These are phyloP conservation scores for Diplodus puntazzo DNA, from an alignment of 2,797 vertebrate genomes.

Conservation along the genomic window DNA sequence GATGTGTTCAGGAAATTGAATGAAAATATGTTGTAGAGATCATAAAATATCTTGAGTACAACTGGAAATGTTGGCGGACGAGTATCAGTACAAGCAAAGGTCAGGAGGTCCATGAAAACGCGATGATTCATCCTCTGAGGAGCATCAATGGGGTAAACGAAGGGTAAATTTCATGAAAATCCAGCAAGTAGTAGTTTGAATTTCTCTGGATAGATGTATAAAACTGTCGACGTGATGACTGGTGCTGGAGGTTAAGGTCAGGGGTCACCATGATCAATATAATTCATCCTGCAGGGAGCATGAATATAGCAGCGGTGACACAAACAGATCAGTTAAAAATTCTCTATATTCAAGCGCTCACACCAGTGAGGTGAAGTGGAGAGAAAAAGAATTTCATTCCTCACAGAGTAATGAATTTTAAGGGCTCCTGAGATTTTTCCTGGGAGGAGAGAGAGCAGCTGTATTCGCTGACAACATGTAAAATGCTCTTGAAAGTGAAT, in stretches of 20 bases:
- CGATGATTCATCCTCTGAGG: not conserved
- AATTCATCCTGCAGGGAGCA: not conserved
- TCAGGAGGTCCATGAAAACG: too few relatives aligned
- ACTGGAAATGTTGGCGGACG: too few relatives aligned
- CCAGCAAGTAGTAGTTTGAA: too few relatives aligned
- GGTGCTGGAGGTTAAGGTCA: not conserved
- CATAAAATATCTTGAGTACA: not conserved
- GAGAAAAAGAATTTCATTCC: not conserved
- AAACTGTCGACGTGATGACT: not conserved
- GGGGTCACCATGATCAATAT: not conserved
- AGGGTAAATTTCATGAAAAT: not conserved
- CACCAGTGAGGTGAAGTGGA: too few relatives aligned
- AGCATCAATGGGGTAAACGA: not conserved
- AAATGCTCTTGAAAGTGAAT: constrained; percentile 29
- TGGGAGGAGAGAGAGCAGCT: not conserved
- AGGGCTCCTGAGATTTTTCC: constrained; percentile 1
- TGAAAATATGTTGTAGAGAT: not conserved
- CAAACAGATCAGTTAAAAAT: too few relatives aligned
- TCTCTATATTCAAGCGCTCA: not conserved
- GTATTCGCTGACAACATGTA: constrained; percentile 30
- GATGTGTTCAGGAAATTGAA: not conserved
- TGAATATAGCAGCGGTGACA: not conserved
- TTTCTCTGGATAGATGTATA: too few relatives aligned
- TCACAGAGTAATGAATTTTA: not conserved
- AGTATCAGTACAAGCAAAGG: not conserved